phyloP scores from a whole-genome alignment of 2,888 invertebrate species.

The Venusia cambrica region DNA sequence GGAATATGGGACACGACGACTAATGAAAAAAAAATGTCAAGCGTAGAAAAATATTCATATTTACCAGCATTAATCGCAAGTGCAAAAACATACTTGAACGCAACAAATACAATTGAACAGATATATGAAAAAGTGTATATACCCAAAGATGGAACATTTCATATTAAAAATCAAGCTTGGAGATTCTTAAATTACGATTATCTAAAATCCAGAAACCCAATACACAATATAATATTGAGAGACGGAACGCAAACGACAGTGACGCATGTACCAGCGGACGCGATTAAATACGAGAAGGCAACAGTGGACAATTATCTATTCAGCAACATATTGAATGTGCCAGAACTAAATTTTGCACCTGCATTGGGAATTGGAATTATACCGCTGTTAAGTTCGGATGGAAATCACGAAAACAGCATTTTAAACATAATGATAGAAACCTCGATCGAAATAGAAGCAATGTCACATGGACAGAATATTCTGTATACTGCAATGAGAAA shows the following conservation, averaged over 20 bases:
- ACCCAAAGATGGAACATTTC: conserved; percentile 20
- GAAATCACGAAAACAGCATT: conserved; percentile 20
- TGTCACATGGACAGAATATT: conserved; percentile 21
- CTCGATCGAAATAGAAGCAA: conserved; percentile 18
- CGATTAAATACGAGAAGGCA: conserved; percentile 7
- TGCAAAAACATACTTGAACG: conserved; percentile 15
- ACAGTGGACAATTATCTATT: conserved; percentile 14
- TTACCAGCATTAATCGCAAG: conserved; percentile 20
- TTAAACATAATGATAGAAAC: conserved; percentile 23
- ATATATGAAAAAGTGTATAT: conserved; percentile 20
- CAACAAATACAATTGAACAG: conserved; percentile 16
- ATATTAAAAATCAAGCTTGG: conserved; percentile 17
- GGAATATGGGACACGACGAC: conserved; percentile 14
- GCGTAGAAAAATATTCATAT: conserved; percentile 18
- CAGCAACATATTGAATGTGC: conserved; percentile 7
- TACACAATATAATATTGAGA: conserved; percentile 6
- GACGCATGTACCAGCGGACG: conserved; percentile 2
- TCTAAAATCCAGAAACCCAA: conserved; percentile 1
- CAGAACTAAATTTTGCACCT: conserved; percentile 1
- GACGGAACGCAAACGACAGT: conserved; percentile 4
- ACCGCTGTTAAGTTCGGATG: conserved; percentile 22
- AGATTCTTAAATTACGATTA: conserved; percentile 7
- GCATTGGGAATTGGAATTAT: conserved; percentile 17
- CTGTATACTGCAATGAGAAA: conserved; percentile 20
- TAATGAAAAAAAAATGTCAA: not conserved